Evolutionary conservation across 2,888 invertebrate genomes (phyloP).

Genomic region (Pelosia muscerda): DNA sequence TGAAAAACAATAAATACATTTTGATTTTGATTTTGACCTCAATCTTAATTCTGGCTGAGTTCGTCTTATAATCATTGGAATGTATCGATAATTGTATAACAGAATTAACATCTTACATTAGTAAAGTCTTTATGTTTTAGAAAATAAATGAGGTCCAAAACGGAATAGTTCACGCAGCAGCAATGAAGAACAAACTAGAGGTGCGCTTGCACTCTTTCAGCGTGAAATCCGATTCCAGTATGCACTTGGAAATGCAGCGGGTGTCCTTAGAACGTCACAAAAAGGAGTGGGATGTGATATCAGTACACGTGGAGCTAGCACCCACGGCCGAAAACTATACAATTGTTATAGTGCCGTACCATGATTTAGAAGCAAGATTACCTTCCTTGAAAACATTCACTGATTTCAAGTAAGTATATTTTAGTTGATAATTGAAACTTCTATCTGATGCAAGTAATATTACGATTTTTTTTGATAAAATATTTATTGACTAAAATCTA

Average conservation of each 20-base stretch:
- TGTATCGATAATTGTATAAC: not conserved
- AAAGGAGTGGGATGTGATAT: conserved; percentile 74
- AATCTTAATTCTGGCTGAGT: not conserved
- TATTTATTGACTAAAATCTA: too few species aligned
- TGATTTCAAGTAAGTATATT: conserved; percentile 86
- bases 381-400: conserved; percentile 87
- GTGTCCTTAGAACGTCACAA: conserved; percentile 27
- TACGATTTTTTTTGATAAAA: too few species aligned
- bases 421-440: too few species aligned
- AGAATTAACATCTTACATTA: not conserved
- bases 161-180: conserved; percentile 71
- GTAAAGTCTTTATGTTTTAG: conserved; percentile 53
- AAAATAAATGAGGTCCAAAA: conserved; percentile 82
- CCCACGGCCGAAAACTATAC: conserved; percentile 62
- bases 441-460: too few species aligned
- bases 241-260: conserved; percentile 69
- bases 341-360: conserved; percentile 87
- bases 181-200: conserved; percentile 69
- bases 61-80: not conserved
- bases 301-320: conserved; percentile 73
- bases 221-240: conserved; percentile 68
- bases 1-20: too few species aligned
- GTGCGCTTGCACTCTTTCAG: conserved; percentile 69
- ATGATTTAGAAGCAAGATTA: conserved; percentile 88
- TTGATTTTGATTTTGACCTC: too few species aligned